phyloP scores from a whole-genome alignment of 2,888 invertebrate species.

The Morinoia aosen region DNA sequence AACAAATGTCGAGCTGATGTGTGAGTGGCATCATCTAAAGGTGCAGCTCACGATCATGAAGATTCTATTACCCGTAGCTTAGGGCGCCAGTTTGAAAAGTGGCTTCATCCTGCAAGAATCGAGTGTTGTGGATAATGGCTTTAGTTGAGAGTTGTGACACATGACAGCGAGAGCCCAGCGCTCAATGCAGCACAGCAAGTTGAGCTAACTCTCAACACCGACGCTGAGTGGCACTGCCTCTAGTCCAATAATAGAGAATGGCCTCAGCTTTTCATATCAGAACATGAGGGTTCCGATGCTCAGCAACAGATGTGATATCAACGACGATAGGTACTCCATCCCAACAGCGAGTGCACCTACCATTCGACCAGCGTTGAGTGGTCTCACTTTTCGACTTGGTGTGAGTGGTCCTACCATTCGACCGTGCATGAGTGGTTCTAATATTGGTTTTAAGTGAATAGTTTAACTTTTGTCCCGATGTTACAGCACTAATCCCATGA shows the following conservation, averaged over 20 bases:
- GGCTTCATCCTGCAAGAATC: not conserved
- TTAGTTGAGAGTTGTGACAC: not conserved
- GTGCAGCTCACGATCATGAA: not conserved
- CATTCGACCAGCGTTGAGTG: not conserved
- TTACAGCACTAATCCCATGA: no score
- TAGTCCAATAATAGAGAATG: not conserved
- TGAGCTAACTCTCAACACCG: not conserved
- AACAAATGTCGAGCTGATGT: not conserved
- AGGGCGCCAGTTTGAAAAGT: not conserved
- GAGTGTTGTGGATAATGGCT: not conserved
- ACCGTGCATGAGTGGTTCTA: no score
- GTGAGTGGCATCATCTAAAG: not conserved
- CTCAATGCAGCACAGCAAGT: not conserved
- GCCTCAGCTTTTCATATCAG: not conserved
- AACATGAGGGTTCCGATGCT: not conserved
- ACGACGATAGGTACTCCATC: not conserved
- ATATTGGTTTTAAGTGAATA: no score
- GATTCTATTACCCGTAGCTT: not conserved
- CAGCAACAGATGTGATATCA: not conserved
- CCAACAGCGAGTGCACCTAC: not conserved
- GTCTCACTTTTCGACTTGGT: not conserved
- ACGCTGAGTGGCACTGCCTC: not conserved
- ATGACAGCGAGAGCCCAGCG: not conserved
- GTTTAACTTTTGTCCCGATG: no score
- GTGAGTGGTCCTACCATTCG: no score